phyloP scores from a whole-genome alignment of 2,797 vertebrate species.

The Hafferia zeledoni region DNA sequence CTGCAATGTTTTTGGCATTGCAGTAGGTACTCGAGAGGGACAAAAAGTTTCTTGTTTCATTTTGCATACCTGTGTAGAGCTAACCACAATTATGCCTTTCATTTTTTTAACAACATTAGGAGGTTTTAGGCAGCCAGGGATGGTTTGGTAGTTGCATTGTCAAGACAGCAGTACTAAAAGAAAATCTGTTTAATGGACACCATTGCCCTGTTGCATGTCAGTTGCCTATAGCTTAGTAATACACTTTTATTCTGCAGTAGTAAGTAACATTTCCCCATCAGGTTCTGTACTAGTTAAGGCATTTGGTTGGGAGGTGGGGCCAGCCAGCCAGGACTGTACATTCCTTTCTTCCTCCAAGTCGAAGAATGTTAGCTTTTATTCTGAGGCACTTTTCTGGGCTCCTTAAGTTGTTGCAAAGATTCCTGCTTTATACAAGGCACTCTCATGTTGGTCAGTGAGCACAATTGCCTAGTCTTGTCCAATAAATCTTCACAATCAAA shows the following conservation, averaged over 20 bases:
- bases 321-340: not conserved
- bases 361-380: not conserved
- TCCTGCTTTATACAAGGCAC: not conserved
- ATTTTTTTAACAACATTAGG: not conserved
- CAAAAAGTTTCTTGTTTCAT: not conserved
- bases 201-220: not conserved
- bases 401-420: not conserved
- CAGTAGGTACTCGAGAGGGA: not conserved
- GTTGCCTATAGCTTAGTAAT: not conserved
- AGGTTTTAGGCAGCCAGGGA: not conserved
- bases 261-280: not conserved
- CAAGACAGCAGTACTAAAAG: not conserved
- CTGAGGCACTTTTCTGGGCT: not conserved
- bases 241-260: not conserved
- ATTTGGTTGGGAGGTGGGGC: not conserved
- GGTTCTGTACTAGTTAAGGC: not conserved
- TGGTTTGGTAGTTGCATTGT: not conserved
- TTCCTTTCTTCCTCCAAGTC: slow-evolving; percentile 17
- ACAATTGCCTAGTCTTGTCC: not conserved
- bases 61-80: not conserved
- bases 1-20: not conserved
- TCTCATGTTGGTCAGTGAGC: not conserved
- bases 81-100: not conserved
- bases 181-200: not conserved
- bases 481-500: not conserved